Evolutionary conservation across 2,113 vertebrate species (phyloP).

Genomic region (Corydoras maculifer): DNA sequence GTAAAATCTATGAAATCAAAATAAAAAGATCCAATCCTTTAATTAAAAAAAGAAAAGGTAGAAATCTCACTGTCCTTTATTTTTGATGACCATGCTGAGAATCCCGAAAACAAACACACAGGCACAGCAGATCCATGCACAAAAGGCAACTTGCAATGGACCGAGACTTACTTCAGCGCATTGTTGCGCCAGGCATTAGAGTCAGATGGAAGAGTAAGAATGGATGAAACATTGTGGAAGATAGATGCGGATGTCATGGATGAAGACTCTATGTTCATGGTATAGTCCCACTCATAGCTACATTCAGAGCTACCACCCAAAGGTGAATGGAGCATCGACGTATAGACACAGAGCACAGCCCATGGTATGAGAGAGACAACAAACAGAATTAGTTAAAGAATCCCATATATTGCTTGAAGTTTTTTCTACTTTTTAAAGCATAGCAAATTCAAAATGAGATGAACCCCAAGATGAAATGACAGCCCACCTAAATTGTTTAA

Average conservation of each 20-base stretch:
- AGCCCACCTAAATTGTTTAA: too few relatives aligned
- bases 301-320: constrained; percentile 50
- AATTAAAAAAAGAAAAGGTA: too few relatives aligned
- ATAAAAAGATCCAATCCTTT: too few relatives aligned
- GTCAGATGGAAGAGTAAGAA: constrained; percentile 60
- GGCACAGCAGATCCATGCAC: constrained; percentile 25
- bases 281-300: constrained; percentile 52
- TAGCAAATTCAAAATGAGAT: too few relatives aligned
- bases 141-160: constrained; percentile 43
- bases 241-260: constrained; percentile 65
- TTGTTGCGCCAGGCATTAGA: constrained; percentile 64
- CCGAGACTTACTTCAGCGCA: constrained; percentile 68
- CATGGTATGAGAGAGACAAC: constrained; percentile 35
- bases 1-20: too few relatives aligned
- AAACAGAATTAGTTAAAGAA: constrained; percentile 28
- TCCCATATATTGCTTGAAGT: too few relatives aligned
- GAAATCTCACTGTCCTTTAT: too few relatives aligned
- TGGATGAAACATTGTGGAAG: constrained; percentile 68
- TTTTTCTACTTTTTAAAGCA: too few relatives aligned
- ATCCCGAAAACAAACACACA: constrained; percentile 4
- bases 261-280: constrained; percentile 54
- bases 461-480: too few relatives aligned
- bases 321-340: constrained; percentile 14
- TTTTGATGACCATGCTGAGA: too few relatives aligned
- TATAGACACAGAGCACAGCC: constrained; percentile 51